These are phyloP conservation scores for Phodopus roborovskii DNA, from an alignment of 2,113 vertebrate genomes.

Conservation along the genomic window DNA sequence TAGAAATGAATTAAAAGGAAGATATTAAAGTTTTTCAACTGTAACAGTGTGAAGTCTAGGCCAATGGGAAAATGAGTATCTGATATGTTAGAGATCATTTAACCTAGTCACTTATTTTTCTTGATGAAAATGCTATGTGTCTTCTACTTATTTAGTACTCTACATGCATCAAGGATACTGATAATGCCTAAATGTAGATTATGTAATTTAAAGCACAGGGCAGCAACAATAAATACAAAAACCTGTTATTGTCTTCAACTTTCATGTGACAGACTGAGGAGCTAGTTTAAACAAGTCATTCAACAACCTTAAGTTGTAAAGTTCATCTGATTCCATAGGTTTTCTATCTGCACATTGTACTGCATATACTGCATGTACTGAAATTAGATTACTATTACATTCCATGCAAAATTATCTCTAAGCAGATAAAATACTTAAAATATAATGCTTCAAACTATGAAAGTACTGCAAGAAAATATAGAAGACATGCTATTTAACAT, in stretches of 20 bases:
- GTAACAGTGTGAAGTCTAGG: not conserved
- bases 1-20: not conserved
- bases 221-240: not conserved
- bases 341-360: not conserved
- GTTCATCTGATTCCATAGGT: not conserved
- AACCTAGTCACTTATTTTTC: not conserved
- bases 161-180: not conserved
- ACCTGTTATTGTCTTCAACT: not conserved
- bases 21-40: not conserved
- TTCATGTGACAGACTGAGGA: not conserved
- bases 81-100: not conserved
- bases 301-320: not conserved
- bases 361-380: too few relatives aligned
- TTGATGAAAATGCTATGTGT: not conserved
- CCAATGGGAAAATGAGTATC: not conserved
- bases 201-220: conserved; percentile 1
- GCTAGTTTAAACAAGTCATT: not conserved
- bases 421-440: not conserved
- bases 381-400: not conserved
- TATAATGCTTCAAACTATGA: not conserved
- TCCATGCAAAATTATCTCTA: not conserved
- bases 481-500: not conserved
- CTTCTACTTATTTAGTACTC: conserved; percentile 5
- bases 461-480: not conserved
- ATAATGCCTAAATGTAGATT: not conserved